These are phyloP conservation scores for Gymnorhina tibicen DNA, from an alignment of 2,113 vertebrate species.

Conservation along the genomic window DNA sequence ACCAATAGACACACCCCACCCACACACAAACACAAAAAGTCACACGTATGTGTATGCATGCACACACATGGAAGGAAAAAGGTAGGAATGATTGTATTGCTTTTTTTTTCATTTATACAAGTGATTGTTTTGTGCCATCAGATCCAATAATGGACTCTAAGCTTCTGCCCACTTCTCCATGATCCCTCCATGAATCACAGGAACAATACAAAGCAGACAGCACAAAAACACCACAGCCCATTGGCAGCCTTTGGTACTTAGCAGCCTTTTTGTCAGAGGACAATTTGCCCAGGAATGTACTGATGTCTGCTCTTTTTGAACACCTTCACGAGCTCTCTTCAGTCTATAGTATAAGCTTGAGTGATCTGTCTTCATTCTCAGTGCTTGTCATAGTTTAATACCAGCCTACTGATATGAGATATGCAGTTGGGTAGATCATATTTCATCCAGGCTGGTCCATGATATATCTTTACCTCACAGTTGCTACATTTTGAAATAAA, in stretches of 20 bases:
- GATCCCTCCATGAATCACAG: neutral
- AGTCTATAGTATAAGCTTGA: neutral
- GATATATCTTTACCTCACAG: neutral
- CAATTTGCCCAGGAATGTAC: neutral
- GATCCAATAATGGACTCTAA: neutral
- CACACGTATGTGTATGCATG: rapidly evolving
- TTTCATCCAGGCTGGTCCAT: neutral
- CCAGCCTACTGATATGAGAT: neutral
- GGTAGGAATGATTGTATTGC: neutral
- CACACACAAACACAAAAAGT: neutral
- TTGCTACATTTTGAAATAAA: neutral
- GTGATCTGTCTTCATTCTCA: neutral
- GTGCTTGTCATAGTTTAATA: neutral
- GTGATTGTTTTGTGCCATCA: neutral
- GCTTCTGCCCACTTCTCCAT: neutral
- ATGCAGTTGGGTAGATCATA: neutral
- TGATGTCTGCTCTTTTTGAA: neutral
- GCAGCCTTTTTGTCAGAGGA: neutral
- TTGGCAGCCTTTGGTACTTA: neutral
- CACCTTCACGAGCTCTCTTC: neutral
- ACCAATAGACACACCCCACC: neutral
- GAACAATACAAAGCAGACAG: neutral
- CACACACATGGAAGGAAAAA: neutral
- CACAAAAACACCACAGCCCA: neutral
- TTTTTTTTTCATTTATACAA: neutral